A percentile compares a stretch with the other conserved stretches of the same genome.
phyloP scores from a whole-genome alignment of 1,140 invertebrate species.

The Cotesia chilonis region DNA sequence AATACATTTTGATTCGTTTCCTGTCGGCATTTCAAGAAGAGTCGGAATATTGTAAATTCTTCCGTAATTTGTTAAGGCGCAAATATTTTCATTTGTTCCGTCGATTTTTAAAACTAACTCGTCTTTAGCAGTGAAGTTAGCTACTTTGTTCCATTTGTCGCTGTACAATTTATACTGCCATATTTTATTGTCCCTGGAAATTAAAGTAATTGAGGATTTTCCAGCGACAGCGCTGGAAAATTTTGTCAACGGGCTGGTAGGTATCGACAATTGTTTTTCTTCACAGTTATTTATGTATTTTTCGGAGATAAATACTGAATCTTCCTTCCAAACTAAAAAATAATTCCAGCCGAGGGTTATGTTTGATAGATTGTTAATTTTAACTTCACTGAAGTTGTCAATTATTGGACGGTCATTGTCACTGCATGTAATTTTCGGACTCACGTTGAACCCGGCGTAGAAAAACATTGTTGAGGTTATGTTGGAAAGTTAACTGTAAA shows the following conservation, averaged over 20 bases:
- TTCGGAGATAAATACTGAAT: not conserved
- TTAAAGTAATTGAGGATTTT: constrained; percentile 42
- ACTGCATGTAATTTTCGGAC: not conserved
- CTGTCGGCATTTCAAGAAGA: constrained; percentile 65
- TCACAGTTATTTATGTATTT: not conserved
- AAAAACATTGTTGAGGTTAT: constrained; percentile 12
- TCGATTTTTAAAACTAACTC: constrained; percentile 54
- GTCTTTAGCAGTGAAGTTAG: constrained; percentile 46
- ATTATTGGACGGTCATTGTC: not conserved
- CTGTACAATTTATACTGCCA: constrained; percentile 57
- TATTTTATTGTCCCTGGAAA: constrained; percentile 49
- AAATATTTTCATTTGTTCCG: constrained; percentile 47
- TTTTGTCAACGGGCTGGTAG: not conserved
- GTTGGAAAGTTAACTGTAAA: not conserved
- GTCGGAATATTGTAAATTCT: constrained; percentile 70
- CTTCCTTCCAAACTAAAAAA: constrained; percentile 11
- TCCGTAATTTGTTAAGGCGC: constrained; percentile 63
- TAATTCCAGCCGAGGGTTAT: constrained; percentile 21
- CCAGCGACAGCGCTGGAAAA: constrained; percentile 3
- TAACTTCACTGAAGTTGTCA: constrained; percentile 12
- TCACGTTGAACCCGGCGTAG: constrained; percentile 9
- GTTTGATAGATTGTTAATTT: not conserved
- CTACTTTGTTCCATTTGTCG: constrained; percentile 53
- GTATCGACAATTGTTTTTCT: not conserved
- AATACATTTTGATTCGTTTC: constrained; percentile 65